These are phyloP conservation scores for Protobothrops flavoviridis DNA, from an alignment of 2,113 vertebrate genomes.

Conservation along the genomic window DNA sequence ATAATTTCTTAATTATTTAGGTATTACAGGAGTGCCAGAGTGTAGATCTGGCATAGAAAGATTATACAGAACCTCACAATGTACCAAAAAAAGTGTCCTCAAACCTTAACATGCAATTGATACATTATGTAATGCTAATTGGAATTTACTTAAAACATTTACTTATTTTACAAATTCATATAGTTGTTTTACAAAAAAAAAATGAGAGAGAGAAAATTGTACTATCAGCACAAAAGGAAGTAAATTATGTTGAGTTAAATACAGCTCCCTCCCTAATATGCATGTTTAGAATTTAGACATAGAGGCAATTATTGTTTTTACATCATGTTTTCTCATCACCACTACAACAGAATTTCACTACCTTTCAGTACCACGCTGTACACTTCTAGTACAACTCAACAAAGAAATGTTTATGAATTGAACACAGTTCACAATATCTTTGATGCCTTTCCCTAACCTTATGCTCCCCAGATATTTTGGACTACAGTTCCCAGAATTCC, in stretches of 20 bases:
- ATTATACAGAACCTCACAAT: not conserved
- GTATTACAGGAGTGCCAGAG: not conserved
- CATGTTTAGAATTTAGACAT: not conserved
- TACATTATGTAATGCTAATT: not conserved
- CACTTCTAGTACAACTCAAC: not conserved
- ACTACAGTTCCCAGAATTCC: not conserved
- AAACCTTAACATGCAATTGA: not conserved
- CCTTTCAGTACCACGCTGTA: fast-evolving
- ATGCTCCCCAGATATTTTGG: not conserved
- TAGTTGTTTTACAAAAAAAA: not conserved
- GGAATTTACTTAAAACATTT: not conserved
- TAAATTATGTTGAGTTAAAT: not conserved
- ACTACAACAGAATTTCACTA: not conserved
- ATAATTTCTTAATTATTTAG: constrained; percentile 3
- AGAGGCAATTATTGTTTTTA: not conserved
- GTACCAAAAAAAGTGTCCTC: not conserved
- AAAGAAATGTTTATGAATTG: not conserved
- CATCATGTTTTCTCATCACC: not conserved
- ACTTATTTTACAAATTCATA: not conserved
- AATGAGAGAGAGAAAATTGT: not conserved
- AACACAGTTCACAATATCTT: not conserved
- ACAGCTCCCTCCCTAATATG: not conserved
- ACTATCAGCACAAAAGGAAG: not conserved
- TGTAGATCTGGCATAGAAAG: not conserved
- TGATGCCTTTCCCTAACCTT: not conserved